Evolutionary conservation across 1,140 invertebrate species (phyloP), one percentile per base, ranked within the genome.

Genomic region (Campoletis sonorensis): DNA sequence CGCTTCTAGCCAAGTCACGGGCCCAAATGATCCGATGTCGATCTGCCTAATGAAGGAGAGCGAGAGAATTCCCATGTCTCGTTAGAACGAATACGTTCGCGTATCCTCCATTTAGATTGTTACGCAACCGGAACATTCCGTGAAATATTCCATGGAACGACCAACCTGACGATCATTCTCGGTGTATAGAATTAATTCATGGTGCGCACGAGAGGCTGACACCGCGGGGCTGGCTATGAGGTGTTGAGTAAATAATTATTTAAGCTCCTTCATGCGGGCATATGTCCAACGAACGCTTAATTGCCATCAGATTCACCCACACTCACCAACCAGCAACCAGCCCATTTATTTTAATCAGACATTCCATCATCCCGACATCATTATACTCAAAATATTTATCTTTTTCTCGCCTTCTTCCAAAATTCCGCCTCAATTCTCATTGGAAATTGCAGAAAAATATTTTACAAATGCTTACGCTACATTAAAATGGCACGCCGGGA

Each of bases 221-320:
- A n/a, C n/a, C n/a, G n/a, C n/a, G n/a, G n/a, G n/a, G n/a, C n/a
- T n/a, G 26, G 30, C 45, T 58, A 49, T 23, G 58, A 67, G 33
- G 76, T 78, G 76, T 78, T 45, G 49, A 64, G 33, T 78, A 78
- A 78, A 78, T 64, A 78, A 78, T 78, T 78, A 78, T 64, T 78
- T 64, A 64, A 78, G 58, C 58, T 67, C 61, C n/a, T 5, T 77
- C 67, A 78, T 67, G 58, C 23, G 54, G 58, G 33, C 76, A 67
- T n/a, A n/a, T 67, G 58, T 67, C 58, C n/a, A 16, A 13, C 18
- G 21, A 30, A 64, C 18, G 72, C 30, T 67, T 78, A 78, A 78
- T 77, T 77, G 73, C 54, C 23, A n/a, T n/a, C n/a, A 64, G 61
- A 64, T 26, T 54, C 27, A 61, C 13, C 23, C 49, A 64, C 27